phyloP scores from a whole-genome alignment of 2,113 vertebrate species.

The Petrocephalus microphthalmus region DNA sequence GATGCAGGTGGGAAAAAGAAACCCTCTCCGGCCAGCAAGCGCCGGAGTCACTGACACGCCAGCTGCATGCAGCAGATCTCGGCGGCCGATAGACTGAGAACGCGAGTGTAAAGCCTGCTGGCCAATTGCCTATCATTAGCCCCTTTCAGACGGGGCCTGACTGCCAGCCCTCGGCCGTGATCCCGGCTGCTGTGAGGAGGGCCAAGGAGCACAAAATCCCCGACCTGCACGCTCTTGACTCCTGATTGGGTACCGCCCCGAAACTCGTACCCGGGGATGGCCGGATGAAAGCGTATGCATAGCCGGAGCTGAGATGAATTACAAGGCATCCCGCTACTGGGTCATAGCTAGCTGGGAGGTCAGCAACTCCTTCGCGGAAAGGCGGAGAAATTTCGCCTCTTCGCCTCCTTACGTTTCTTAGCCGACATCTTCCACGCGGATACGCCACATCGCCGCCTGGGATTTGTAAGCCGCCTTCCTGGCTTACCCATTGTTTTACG shows the following conservation, averaged over 20 bases:
- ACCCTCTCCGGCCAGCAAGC: conserved; percentile 41
- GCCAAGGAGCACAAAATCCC: conserved; percentile 24
- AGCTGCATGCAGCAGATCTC: conserved; percentile 61
- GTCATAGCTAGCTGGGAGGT: background rate
- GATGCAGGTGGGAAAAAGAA: conserved; percentile 38
- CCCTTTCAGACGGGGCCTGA: conserved; percentile 33
- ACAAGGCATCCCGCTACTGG: background rate
- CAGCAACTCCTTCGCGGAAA: background rate
- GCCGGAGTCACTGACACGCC: conserved; percentile 54
- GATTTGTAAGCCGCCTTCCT: no score
- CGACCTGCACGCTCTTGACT: background rate
- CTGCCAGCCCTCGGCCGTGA: conserved; percentile 34
- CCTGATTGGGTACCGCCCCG: background rate
- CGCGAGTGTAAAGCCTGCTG: conserved; percentile 50
- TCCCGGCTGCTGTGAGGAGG: conserved; percentile 27
- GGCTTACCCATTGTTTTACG: background rate
- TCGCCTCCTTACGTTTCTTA: background rate
- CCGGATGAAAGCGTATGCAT: background rate
- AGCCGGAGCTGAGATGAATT: background rate
- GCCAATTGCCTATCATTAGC: conserved; percentile 40
- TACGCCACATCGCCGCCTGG: background rate
- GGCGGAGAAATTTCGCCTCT: background rate
- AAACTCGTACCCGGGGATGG: background rate
- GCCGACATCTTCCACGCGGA: background rate
- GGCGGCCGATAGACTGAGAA: conserved; percentile 56